Evolutionary conservation across 2,797 vertebrate species (phyloP).

Genomic region (Phoebastria nigripes): DNA sequence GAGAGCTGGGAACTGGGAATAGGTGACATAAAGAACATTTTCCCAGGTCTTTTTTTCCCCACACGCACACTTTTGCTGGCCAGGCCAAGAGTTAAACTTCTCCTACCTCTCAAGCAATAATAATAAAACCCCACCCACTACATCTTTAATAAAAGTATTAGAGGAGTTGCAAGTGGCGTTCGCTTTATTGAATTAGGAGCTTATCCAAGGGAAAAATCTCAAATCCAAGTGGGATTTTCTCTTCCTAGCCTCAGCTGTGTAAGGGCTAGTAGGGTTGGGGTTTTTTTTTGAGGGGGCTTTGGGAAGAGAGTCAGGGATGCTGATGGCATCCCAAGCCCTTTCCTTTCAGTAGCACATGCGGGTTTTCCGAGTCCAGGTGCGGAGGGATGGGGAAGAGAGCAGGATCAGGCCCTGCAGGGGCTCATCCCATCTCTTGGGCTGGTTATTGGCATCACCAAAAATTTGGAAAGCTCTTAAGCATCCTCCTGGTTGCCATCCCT

Average conservation of each 20-base stretch:
- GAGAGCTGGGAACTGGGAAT: not conserved
- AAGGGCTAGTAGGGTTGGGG: not conserved
- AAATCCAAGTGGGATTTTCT: constrained; percentile 69
- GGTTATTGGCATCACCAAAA: not conserved
- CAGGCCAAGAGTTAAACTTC: not conserved
- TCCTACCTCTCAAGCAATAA: not conserved
- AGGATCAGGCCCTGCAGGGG: not conserved
- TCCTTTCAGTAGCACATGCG: not conserved
- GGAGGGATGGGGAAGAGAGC: not conserved
- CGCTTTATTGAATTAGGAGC: constrained; percentile 36
- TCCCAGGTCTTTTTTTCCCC: accelerated
- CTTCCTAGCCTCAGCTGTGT: not conserved
- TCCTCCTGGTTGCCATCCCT: not conserved
- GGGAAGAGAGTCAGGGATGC: not conserved
- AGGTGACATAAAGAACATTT: not conserved
- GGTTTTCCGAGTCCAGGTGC: accelerated
- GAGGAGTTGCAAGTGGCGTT: constrained; percentile 8
- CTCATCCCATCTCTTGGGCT: not conserved
- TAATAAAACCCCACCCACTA: not conserved
- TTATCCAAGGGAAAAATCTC: constrained; percentile 46
- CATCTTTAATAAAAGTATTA: constrained; percentile 35
- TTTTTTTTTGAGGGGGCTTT: not conserved
- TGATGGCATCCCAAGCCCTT: not conserved
- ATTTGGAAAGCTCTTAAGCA: not conserved
- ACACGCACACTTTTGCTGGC: accelerated